phyloP scores from a whole-genome alignment of 2,113 vertebrate species.

The Sinocyclocheilus maitianheensis region DNA sequence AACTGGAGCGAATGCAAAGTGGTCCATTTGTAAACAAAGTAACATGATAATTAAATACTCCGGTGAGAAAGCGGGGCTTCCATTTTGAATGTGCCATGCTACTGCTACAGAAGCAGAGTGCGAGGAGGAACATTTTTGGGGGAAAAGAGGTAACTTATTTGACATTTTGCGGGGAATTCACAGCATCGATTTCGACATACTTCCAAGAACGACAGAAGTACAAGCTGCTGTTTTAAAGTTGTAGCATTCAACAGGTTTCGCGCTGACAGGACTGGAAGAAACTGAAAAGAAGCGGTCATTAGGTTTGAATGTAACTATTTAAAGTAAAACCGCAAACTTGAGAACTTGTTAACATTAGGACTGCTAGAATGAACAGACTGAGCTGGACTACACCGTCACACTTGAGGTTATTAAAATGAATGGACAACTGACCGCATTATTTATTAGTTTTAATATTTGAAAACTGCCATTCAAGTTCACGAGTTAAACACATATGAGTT shows the following conservation, averaged over 20 bases:
- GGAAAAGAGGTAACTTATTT: background rate
- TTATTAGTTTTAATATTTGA: background rate
- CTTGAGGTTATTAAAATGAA: background rate
- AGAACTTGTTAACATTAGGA: background rate
- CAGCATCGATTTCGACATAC: background rate
- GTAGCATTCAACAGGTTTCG: constrained; percentile 50
- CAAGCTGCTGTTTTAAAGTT: background rate
- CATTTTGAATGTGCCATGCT: constrained; percentile 45
- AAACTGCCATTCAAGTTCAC: background rate
- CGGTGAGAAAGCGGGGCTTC: background rate
- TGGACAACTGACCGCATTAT: background rate
- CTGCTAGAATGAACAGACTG: background rate
- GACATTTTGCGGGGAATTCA: background rate
- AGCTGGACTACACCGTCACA: background rate
- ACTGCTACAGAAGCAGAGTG: background rate
- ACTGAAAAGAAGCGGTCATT: background rate
- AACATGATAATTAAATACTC: background rate
- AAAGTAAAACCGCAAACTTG: background rate
- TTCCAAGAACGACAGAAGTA: background rate
- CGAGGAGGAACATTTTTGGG: background rate
- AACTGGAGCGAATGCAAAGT: background rate
- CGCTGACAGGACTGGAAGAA: constrained; percentile 9
- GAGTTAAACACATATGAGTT: background rate
- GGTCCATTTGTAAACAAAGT: background rate
- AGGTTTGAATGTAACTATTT: background rate